A percentile compares a stretch with the other conserved stretches of the same genome.
Conservation (phyloP, 2,797 vertebrate genomes). For the Miichthys miiuy region DNA sequence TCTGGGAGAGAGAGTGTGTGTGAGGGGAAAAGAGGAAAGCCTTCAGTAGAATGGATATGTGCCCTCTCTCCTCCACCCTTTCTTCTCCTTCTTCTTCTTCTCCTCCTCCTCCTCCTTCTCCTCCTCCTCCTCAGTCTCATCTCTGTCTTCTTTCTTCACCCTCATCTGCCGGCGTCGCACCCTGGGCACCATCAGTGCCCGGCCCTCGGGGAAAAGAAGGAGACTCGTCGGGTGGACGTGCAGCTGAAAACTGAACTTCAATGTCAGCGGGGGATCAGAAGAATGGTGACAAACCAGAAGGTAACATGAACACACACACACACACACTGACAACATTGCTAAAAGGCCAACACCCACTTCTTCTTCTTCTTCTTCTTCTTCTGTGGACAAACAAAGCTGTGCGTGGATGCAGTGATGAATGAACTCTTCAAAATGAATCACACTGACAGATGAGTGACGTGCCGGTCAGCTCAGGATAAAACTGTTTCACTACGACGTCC, state of each 20-base stretch:
- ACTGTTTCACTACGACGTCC: not conserved
- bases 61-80: constrained; percentile 67
- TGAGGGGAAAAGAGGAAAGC: constrained; percentile 65
- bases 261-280: constrained; percentile 83
- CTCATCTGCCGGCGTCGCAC: constrained; percentile 40
- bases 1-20: constrained; percentile 72
- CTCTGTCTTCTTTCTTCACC: constrained; percentile 42
- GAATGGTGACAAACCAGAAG: constrained; percentile 80
- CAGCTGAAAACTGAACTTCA: constrained; percentile 75
- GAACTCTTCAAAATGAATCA: constrained; percentile 5
- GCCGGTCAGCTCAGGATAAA: not conserved
- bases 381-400: constrained; percentile 25
- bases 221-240: constrained; percentile 55
- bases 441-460: not conserved
- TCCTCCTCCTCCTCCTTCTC: constrained; percentile 16
- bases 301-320: constrained; percentile 65
- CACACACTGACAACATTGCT: constrained; percentile 22
- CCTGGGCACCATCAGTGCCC: constrained; percentile 45
- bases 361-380: not conserved
- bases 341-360: constrained; percentile 60
- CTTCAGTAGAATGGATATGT: constrained; percentile 77
- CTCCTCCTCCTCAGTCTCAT: constrained; percentile 23
- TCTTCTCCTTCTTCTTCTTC: constrained; percentile 45
- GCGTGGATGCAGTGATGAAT: constrained; percentile 43
- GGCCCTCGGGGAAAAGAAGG: constrained; percentile 70